A percentile compares a stretch with the other conserved stretches of the same genome.
These are phyloP conservation scores for Gallinago undulata DNA, from an alignment of 2,113 vertebrate genomes.

Conservation along the genomic window DNA sequence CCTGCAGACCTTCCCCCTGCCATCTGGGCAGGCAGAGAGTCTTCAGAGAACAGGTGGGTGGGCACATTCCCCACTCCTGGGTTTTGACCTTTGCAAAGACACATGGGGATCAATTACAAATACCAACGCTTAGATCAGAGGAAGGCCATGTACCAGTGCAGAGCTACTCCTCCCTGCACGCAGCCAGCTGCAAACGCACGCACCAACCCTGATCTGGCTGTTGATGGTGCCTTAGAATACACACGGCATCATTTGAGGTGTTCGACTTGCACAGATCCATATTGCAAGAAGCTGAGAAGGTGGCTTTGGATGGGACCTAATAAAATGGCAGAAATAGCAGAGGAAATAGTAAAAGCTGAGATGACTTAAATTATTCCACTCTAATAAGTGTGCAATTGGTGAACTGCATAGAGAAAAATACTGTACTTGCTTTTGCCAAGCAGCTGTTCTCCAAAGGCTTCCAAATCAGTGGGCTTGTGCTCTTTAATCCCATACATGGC, in stretches of 20 bases:
- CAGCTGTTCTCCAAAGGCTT: conserved; percentile 2
- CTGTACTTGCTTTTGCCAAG: neutral
- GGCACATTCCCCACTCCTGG: neutral
- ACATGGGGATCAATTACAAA: neutral
- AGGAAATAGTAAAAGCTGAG: neutral
- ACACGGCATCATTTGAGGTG: neutral
- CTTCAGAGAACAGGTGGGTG: neutral
- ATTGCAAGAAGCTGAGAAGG: neutral
- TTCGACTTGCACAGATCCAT: neutral
- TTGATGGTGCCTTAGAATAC: neutral
- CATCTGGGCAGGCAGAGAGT: neutral
- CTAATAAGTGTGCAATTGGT: neutral
- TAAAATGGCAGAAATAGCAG: neutral
- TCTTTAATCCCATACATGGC: neutral
- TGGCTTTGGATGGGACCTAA: neutral
- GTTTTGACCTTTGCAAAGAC: neutral
- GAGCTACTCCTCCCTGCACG: neutral
- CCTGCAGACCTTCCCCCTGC: neutral
- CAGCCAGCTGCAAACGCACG: neutral
- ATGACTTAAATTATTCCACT: neutral
- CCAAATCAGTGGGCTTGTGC: neutral
- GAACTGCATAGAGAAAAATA: neutral
- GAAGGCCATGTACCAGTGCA: neutral
- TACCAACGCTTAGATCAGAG: neutral
- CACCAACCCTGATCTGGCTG: neutral